Percentiles rank a stretch among this genome's conserved stretches.
Conservation (phyloP, 2,888 invertebrate genomes). For the Heteropelma amictum region DNA sequence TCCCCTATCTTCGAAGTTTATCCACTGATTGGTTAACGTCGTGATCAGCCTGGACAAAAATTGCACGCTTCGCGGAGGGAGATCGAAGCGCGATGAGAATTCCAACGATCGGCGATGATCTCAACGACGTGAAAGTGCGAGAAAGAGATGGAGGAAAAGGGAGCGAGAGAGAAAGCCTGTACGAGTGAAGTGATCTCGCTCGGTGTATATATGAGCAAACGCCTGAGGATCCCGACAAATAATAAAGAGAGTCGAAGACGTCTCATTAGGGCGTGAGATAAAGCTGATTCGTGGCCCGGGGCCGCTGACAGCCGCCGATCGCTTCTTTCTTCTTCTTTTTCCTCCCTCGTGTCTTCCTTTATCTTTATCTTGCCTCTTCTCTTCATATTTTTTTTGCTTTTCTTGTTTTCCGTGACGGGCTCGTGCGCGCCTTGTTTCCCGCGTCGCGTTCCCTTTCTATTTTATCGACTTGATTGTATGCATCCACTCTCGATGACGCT, state of each 20-base stretch:
- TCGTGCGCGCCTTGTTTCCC: slow-evolving; percentile 41
- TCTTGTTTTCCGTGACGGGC: slow-evolving; percentile 28
- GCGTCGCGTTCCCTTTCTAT: slow-evolving; percentile 33
- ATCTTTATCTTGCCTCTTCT: slow-evolving; percentile 47
- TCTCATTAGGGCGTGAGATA: slow-evolving; percentile 71
- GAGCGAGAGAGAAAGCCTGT: slow-evolving; percentile 12
- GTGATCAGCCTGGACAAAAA: slow-evolving; percentile 20
- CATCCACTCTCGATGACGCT: slow-evolving; percentile 61
- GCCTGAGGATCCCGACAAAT: slow-evolving; percentile 61
- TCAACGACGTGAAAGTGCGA: slow-evolving; percentile 24
- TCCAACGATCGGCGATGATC: slow-evolving; percentile 35
- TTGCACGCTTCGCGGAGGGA: slow-evolving; percentile 26
- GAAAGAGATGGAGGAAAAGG: not conserved
- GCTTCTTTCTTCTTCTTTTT: slow-evolving; percentile 59
- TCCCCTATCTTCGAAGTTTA: slow-evolving; percentile 30
- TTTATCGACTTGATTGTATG: slow-evolving; percentile 20
- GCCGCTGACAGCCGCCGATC: slow-evolving; percentile 53
- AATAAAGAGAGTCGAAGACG: slow-evolving; percentile 71
- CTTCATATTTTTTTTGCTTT: slow-evolving; percentile 47
- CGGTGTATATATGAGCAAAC: slow-evolving; percentile 40
- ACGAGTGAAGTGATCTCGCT: slow-evolving; percentile 39
- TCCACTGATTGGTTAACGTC: slow-evolving; percentile 27
- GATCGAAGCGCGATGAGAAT: slow-evolving; percentile 36
- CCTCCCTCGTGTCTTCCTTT: not conserved
- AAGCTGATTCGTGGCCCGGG: slow-evolving; percentile 55